phyloP scores from a whole-genome alignment of 2,797 vertebrate genomes.

The Tarsius wallacei region DNA sequence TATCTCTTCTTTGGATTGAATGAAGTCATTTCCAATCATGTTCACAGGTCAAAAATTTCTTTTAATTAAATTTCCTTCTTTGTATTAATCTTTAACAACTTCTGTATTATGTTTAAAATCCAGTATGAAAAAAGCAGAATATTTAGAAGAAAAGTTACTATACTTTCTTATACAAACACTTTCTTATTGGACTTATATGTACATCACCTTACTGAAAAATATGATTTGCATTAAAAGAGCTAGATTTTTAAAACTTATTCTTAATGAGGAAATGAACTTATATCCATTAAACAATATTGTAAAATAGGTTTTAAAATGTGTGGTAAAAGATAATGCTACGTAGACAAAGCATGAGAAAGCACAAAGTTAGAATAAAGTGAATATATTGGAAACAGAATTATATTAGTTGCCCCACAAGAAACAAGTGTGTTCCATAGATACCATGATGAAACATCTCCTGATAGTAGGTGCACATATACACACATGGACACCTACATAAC shows the following conservation, averaged over 20 bases:
- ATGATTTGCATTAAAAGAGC: neutral
- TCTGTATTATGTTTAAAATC: neutral
- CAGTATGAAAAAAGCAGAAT: neutral
- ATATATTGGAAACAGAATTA: neutral
- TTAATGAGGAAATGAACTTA: neutral
- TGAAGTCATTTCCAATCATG: neutral
- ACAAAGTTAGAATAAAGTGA: neutral
- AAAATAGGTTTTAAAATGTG: neutral
- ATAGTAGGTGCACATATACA: neutral
- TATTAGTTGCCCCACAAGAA: neutral
- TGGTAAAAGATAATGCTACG: neutral
- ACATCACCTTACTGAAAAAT: neutral
- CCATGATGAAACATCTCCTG: neutral
- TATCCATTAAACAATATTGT: neutral
- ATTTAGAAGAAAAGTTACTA: neutral
- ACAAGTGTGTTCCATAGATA: neutral
- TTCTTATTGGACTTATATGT: slow-evolving; percentile 20
- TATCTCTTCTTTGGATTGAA: neutral
- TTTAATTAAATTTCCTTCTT: neutral
- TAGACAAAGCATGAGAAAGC: neutral
- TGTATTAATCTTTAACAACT: neutral
- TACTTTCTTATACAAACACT: neutral
- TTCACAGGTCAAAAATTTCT: neutral
- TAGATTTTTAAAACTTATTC: neutral
- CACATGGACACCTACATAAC: neutral